Base-by-base conservation (phyloP, 30 jellyfish, hydroid and myxozoan species). In the Aurelia sp. region DNA sequence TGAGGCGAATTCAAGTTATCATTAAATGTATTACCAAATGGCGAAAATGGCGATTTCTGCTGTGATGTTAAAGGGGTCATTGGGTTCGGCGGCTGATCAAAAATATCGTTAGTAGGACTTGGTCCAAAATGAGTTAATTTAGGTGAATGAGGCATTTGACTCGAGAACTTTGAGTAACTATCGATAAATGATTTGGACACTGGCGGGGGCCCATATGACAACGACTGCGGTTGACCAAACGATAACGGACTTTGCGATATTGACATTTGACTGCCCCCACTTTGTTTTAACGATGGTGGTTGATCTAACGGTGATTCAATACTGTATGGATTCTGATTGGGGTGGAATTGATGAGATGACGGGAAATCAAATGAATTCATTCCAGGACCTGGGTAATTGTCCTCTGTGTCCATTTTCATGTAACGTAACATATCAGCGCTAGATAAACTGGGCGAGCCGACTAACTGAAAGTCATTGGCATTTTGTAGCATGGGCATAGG, bases 121-220 rank as follows among this genome's bases (percentile, higher is more conserved):
- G 98, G 98, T 22, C 98, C 98, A 88, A 88, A 93, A 74, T 93
- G 98, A 10, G 96, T 93, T 75, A 93, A 62, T 69, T 93, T 93
- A 4, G 98, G 98, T n/a, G 96, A 81, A 51, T 78, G 94, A 7
- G 97, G 98, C 22, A 91, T 68, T 35, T 63, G 97, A 73, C 50
- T 69, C 50, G 66, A 67, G 48, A 73, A 73, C 41, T 85, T 85
- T 47, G 74, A 48, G 63, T 47, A 73, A 63, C 81, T 75, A 66
- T 85, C 94, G 64, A 60, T 77, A 74, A 85, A 85, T 35, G 85
- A 63, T 75, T 85, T 85, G 2, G 94, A 63, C n/a, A 70, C 81
- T 18, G 94, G 83, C 19, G 55, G 55, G 15, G 94, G 81, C 19
- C 86, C 79, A 24, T 44, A 72, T 19, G 86, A 65, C 70, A 82